Evolutionary conservation across 1,140 invertebrate genomes (phyloP), one percentile per base, ranked within the genome.

Genomic region (Achatina immaculata): DNA sequence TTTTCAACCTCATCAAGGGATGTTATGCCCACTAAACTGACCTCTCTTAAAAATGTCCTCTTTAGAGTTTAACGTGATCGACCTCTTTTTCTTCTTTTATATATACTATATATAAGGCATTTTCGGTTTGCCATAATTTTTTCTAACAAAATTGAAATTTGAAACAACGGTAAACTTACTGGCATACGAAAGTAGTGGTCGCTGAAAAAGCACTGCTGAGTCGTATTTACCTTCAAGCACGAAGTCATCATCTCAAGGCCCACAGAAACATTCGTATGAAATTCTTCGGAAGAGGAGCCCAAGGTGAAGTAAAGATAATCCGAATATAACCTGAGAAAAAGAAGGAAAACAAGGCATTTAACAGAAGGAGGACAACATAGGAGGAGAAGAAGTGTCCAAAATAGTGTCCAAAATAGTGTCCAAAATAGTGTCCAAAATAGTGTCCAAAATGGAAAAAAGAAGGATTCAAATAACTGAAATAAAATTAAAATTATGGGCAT

Each of bases 291-390:
- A 0, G 86, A 84, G 68, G 78, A 40, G 24, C 88, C 86, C n/a
- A 83, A 66, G 28, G 81, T 75, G 28, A 87, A 76, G 45, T 86
- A 88, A n/a, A 86, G 81, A 73, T 87, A 88, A 55, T 88, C 88
- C 34, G 86, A 88, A 68, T 85, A 87, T n/a, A 88, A 58, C 45
- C 86, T 84, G 76, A 34, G 62, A 82, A 9, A 7, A 9, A 66
- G 9, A n/a, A 66, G 65, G 82, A 11, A 58, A 31, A 66, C 4
- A 74, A n/a, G n/a, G n/a, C n/a, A n/a, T n/a, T n/a, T n/a, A n/a
- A n/a, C n/a, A n/a, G n/a, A n/a, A n/a, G n/a, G n/a, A n/a, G n/a
- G n/a, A n/a, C n/a, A n/a, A n/a, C n/a, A n/a, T n/a, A n/a, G n/a
- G n/a, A n/a, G n/a, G n/a, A n/a, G n/a, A n/a, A n/a, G n/a, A n/a